Evolutionary conservation across 2,888 invertebrate species (phyloP), one percentile per base, ranked within the genome.

Genomic region (Matsumyia berberina): DNA sequence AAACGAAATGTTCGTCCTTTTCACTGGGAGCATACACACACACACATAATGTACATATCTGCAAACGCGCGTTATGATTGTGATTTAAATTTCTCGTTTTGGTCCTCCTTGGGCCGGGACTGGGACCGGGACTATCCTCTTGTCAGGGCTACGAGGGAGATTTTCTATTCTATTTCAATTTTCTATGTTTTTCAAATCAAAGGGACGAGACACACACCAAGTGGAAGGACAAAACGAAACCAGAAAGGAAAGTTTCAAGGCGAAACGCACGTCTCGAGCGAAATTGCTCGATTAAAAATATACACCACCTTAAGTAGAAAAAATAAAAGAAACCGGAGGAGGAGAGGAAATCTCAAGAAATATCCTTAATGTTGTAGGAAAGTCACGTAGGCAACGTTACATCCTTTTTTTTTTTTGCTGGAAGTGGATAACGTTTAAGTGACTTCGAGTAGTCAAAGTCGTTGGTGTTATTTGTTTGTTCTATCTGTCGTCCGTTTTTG

Each of bases 341-440:
- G 24, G 24, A 24, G 24, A 4, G 4, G 24, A 24, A 24, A 24
- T 24, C 24, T 24, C 24, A 39, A 58, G 62, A 46, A 35, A 81
- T 73, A 83, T 77, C 77, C 67, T 39, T 55, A 72, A 55, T 67
- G 19, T 17, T 35, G 53, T n/a, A 73, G 55, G 62, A 72, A 83
- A 83, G 72, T 78, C 82, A 83, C 82, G 78, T 83, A 78, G 55
- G 60, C 73, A 60, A 35, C 46, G 60, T 29, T 83, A 60, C 78
- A 67, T 73, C 67, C 67, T 49, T 24, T 24, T 24, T 24, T 24
- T 24, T 24, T 24, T 42, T 35, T 15, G 64, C 51, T 24, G 29
- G 5, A 31, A 66, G 55, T 64, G 74, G 64, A 76, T 67, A 58
- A 58, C 66, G 39, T 57, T 76, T 51, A 67, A 76, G 66, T 66